Conservation (phyloP, 2,113 vertebrate species). For the Chitala chitala region DNA sequence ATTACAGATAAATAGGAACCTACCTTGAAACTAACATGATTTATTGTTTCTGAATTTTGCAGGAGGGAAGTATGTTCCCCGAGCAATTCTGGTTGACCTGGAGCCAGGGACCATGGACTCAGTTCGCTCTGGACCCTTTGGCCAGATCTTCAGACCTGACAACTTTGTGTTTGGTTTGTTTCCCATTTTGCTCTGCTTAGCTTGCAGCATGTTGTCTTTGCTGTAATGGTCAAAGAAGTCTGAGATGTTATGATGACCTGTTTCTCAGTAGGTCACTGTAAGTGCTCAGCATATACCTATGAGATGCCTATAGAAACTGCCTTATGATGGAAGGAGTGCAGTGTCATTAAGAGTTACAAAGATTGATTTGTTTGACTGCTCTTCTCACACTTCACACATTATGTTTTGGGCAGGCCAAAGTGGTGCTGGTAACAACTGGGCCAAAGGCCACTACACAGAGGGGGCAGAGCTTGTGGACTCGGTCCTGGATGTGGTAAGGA, state of each 20-base stretch:
- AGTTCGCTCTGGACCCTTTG: conserved; percentile 36
- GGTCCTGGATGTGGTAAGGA: conserved; percentile 82
- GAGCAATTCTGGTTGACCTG: conserved; percentile 37
- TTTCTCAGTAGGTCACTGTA: too few relatives aligned
- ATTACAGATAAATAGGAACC: too few relatives aligned
- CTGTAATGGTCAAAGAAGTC: background rate
- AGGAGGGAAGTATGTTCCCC: conserved; percentile 40
- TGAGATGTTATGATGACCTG: too few relatives aligned
- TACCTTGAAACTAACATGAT: background rate
- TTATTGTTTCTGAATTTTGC: background rate
- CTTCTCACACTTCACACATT: background rate
- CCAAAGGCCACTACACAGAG: conserved; percentile 86
- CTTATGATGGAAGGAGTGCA: too few relatives aligned
- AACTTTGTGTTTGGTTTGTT: conserved; percentile 47
- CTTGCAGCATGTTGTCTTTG: background rate
- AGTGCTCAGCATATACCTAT: too few relatives aligned
- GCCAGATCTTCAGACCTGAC: conserved; percentile 39
- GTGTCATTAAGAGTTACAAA: background rate
- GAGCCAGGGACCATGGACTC: conserved; percentile 42
- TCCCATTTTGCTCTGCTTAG: background rate
- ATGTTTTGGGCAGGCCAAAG: conserved; percentile 69
- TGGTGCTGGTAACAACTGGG: conserved; percentile 91
- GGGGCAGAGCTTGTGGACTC: conserved; percentile 85
- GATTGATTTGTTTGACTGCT: background rate
- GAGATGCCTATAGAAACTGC: too few relatives aligned